A percentile compares a stretch with the other conserved stretches of the same genome.
Evolutionary conservation across 2,797 vertebrate species (phyloP).

Genomic region (Pseudochirops cupreus): DNA sequence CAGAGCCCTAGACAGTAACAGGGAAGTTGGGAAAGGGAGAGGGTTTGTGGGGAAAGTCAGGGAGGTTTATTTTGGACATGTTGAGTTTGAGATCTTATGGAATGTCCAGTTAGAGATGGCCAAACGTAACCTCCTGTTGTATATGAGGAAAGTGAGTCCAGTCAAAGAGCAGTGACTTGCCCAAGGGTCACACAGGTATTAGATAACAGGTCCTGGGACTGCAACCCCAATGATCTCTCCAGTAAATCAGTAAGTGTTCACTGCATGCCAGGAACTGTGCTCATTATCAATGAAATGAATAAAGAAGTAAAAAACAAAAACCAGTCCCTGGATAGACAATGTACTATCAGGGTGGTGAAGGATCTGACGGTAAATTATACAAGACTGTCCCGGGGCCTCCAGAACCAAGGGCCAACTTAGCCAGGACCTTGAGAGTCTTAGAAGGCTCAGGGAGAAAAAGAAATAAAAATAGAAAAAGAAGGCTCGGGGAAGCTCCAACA

Average conservation of each 20-base stretch:
- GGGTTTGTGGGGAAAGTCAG: neutral
- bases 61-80: neutral
- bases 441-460: neutral
- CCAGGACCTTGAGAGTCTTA: neutral
- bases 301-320: neutral
- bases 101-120: neutral
- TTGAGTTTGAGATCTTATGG: neutral
- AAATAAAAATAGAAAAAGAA: neutral
- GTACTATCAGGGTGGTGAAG: neutral
- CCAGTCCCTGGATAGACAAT: neutral
- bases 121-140: neutral
- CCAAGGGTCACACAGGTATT: neutral
- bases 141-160: neutral
- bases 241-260: neutral
- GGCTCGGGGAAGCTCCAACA: neutral
- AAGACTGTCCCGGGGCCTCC: neutral
- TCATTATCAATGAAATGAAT: neutral
- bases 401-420: neutral
- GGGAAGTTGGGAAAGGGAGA: neutral
- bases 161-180: neutral
- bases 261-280: neutral
- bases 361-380: neutral
- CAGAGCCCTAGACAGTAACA: neutral
- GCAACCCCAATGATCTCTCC: neutral
- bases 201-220: neutral